These are phyloP conservation scores for Melanocharis versteri DNA, from an alignment of 2,113 vertebrate species.

Conservation along the genomic window DNA sequence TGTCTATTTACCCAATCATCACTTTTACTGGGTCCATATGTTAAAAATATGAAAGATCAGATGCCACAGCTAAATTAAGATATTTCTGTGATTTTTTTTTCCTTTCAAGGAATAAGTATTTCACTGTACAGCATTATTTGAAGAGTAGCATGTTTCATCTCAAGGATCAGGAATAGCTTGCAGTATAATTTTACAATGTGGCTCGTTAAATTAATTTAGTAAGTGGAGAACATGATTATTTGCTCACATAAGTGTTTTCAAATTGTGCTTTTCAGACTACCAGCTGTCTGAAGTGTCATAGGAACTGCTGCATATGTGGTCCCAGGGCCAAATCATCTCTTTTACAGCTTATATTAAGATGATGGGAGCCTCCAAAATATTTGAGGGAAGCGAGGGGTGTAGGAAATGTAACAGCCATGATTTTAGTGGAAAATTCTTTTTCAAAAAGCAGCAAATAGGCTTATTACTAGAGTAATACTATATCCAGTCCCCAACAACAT, in stretches of 20 bases:
- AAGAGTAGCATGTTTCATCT: constrained; percentile 28
- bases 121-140: background rate
- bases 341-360: background rate
- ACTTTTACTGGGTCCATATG: background rate
- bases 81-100: background rate
- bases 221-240: background rate
- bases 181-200: background rate
- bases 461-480: background rate
- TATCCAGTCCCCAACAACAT: background rate
- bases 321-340: background rate
- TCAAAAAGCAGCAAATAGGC: background rate
- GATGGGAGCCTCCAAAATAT: background rate
- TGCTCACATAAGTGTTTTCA: background rate
- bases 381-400: background rate
- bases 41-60: background rate
- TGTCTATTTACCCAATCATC: background rate
- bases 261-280: background rate
- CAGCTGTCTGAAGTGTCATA: background rate
- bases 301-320: background rate
- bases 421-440: background rate
- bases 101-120: background rate
- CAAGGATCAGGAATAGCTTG: background rate
- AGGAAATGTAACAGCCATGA: background rate
- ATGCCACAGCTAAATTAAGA: background rate
- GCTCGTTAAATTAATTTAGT: background rate